These are phyloP conservation scores for Dufourea novaeangliae DNA, from an alignment of 1,140 invertebrate species.

Conservation along the genomic window DNA sequence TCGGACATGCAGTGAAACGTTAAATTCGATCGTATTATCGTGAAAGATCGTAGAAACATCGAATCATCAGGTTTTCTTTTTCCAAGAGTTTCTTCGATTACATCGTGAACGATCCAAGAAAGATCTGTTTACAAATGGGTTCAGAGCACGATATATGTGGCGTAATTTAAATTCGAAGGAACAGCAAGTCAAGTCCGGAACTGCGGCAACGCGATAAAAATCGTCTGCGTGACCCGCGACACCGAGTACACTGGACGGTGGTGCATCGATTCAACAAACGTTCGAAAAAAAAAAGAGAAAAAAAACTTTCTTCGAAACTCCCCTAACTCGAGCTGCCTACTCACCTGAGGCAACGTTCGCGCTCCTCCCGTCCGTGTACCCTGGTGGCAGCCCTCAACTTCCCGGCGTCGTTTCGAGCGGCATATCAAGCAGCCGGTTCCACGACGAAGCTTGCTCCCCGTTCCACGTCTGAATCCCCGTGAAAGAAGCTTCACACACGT, in stretches of 20 bases:
- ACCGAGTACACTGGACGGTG: neutral
- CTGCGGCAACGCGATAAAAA: constrained; percentile 10
- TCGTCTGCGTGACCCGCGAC: neutral
- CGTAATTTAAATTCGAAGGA: too few relatives aligned
- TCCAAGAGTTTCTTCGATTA: too few relatives aligned
- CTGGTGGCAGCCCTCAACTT: constrained; percentile 43
- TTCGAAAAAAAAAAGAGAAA: too few relatives aligned
- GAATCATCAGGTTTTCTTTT: too few relatives aligned
- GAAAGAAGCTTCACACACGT: too few relatives aligned
- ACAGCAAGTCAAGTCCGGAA: neutral
- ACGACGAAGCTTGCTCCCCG: neutral
- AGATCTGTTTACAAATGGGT: too few relatives aligned
- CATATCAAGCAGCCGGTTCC: constrained; percentile 36
- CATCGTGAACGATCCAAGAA: too few relatives aligned
- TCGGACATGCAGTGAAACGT: too few relatives aligned
- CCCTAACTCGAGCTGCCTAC: neutral
- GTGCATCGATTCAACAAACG: constrained; percentile 31
- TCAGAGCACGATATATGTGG: too few relatives aligned
- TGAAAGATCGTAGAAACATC: too few relatives aligned
- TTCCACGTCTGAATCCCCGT: too few relatives aligned
- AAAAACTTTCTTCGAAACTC: constrained; percentile 28
- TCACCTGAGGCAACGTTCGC: constrained; percentile 45
- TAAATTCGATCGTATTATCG: too few relatives aligned
- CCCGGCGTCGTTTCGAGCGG: constrained; percentile 29
- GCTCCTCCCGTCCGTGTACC: neutral